Percentiles rank a stretch among this genome's conserved stretches.
These are phyloP conservation scores for Sinella curviseta DNA, from an alignment of 1,140 invertebrate genomes.

Conservation along the genomic window DNA sequence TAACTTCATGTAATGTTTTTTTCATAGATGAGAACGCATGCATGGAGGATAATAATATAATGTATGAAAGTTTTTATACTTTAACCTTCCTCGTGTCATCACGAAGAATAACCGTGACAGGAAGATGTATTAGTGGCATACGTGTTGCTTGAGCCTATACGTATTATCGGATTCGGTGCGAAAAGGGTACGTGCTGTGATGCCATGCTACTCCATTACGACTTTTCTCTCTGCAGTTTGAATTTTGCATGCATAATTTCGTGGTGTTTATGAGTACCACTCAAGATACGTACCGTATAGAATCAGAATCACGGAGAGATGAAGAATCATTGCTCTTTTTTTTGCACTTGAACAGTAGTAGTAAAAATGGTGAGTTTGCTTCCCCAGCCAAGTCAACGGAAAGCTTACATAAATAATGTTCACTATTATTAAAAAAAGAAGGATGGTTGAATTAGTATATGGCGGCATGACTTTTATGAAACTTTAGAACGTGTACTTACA, in stretches of 20 bases:
- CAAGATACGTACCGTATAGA: background rate
- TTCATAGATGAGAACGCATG: background rate
- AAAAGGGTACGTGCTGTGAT: background rate
- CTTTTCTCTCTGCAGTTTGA: background rate
- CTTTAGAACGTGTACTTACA: too few relatives aligned
- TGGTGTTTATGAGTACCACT: background rate
- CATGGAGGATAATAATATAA: background rate
- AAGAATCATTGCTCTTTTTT: background rate
- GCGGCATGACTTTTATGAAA: background rate
- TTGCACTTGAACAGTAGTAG: background rate
- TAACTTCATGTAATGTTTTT: background rate
- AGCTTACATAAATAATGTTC: background rate
- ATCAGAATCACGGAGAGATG: background rate
- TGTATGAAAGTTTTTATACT: background rate
- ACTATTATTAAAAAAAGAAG: background rate
- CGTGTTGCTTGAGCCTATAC: background rate
- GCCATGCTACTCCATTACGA: background rate
- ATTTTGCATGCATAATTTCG: background rate
- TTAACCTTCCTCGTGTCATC: background rate
- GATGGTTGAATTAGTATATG: background rate
- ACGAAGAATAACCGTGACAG: slow-evolving; percentile 10
- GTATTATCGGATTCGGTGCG: background rate
- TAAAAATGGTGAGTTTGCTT: background rate
- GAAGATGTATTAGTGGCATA: slow-evolving; percentile 4
- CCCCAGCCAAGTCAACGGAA: background rate